These are phyloP conservation scores for Aurelia aurita complex sp. Pacific DNA, from an alignment of 30 jellyfish, hydroid and myxozoan species.

Conservation along the genomic window DNA sequence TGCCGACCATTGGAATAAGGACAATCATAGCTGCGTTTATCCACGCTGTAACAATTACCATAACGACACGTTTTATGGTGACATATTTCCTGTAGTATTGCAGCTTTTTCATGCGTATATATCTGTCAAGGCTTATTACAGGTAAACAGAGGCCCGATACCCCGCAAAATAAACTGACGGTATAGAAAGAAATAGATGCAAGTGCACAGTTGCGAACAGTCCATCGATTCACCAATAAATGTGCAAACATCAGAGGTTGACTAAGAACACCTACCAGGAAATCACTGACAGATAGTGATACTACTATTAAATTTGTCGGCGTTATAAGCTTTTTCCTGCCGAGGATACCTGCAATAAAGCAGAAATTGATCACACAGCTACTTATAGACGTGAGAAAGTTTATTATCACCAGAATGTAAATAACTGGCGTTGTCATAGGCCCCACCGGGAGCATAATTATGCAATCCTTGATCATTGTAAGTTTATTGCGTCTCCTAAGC, in stretches of 20 bases:
- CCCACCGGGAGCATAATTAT: no score
- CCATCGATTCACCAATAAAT: slow-evolving; percentile 4
- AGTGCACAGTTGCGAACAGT: background rate
- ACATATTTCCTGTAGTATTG: slow-evolving; percentile 53
- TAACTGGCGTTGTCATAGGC: no score
- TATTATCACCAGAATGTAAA: no score
- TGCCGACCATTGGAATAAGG: slow-evolving; percentile 34
- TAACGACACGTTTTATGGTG: slow-evolving; percentile 39
- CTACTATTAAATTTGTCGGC: slow-evolving; percentile 36
- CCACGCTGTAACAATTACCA: slow-evolving; percentile 32
- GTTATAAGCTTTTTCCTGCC: no score
- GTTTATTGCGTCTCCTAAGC: no score
- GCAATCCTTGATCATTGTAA: no score
- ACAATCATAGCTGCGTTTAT: slow-evolving; percentile 30
- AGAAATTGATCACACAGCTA: no score
- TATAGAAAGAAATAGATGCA: background rate
- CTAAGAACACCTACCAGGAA: slow-evolving; percentile 54
- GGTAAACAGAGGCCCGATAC: slow-evolving; percentile 69
- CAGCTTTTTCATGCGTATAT: slow-evolving; percentile 59
- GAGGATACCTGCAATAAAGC: no score
- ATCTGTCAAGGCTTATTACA: slow-evolving; percentile 57
- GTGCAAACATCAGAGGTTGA: slow-evolving; percentile 52
- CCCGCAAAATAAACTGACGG: slow-evolving; percentile 41
- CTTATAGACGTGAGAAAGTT: no score
- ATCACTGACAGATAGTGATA: slow-evolving; percentile 50